Conservation (phyloP, 2,113 vertebrate genomes). For the Lasiurus cinereus region DNA sequence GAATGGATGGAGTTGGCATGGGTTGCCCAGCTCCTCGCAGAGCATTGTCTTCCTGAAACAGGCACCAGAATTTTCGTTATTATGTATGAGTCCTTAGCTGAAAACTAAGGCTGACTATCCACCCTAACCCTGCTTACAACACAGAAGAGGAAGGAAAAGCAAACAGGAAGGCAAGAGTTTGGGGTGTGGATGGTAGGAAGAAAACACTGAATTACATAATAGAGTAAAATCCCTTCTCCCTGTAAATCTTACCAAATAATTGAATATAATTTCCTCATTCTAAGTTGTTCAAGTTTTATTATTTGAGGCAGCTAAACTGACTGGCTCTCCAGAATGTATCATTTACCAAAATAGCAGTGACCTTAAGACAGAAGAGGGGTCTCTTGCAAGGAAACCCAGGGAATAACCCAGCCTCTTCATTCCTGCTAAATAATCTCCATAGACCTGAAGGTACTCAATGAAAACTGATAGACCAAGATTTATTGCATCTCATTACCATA, state of each 20-base stretch:
- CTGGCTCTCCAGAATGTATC: neutral
- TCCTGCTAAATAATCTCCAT: conserved; percentile 9
- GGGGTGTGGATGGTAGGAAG: neutral
- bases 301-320: neutral
- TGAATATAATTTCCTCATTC: conserved; percentile 7
- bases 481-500: neutral
- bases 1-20: conserved; percentile 82
- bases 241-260: conserved; percentile 30
- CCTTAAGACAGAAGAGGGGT: neutral
- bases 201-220: neutral
- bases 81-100: neutral
- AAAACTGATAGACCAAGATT: neutral
- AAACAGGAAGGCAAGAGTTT: conserved; percentile 30
- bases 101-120: neutral
- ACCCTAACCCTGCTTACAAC: neutral
- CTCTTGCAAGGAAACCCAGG: neutral
- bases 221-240: conserved; percentile 3
- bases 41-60: conserved; percentile 89
- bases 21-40: conserved; percentile 85
- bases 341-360: conserved; percentile 33
- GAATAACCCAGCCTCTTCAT: neutral
- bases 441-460: neutral
- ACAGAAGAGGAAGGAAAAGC: conserved; percentile 57
- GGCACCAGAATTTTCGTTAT: conserved; percentile 15
- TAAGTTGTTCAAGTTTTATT: neutral